Evolutionary conservation across 1,140 invertebrate genomes (phyloP), one percentile per base, ranked within the genome.

Genomic region (Calliopsis andreniformis): DNA sequence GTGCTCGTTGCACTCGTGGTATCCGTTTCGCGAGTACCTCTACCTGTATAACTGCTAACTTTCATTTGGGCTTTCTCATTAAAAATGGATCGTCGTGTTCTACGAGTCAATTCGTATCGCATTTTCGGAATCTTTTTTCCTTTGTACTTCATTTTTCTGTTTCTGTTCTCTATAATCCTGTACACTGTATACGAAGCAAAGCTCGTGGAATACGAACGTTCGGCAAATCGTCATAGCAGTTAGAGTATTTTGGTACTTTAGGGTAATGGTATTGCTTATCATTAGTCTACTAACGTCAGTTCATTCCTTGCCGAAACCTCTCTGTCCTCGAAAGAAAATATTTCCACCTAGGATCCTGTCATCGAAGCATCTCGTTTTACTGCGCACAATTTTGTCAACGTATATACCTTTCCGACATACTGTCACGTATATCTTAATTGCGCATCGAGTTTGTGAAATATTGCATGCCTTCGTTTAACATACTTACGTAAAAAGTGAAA

Each of bases 211-310:
- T 30, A 18, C 14, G 49, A 66, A 49, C 30, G 51, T 66, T 66
- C 51, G 6, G n/a, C 43, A 39, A 20, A 16, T 18, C 12, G 8
- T 10, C 45, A 42, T 51, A 43, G 32, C 25, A 28, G 28, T n/a
- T 28, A 35, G 45, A 47, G 25, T 70, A 76, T 59, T 8, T 68
- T 61, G 45, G 58, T 55, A 77, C 39, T 45, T 61, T 69, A 42
- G 30, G 71, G 30, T 25, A 58, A 32, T 69, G 42, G 23, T 76
- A 32, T 69, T 32, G 56, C 66, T 77, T 77, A n/a, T 77, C 58
- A 71, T 45, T 68, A 55, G 75, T 55, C 67, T 82, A 89, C 85
- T 90, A 89, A 89, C 84, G 62, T 85, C 82, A 85, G 86, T 84
- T 83, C 67, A 66, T 82, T 76, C 72, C 59, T 75, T 76, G 76